phyloP scores from a whole-genome alignment of 2,888 invertebrate genomes.

The Gortyna flavago region DNA sequence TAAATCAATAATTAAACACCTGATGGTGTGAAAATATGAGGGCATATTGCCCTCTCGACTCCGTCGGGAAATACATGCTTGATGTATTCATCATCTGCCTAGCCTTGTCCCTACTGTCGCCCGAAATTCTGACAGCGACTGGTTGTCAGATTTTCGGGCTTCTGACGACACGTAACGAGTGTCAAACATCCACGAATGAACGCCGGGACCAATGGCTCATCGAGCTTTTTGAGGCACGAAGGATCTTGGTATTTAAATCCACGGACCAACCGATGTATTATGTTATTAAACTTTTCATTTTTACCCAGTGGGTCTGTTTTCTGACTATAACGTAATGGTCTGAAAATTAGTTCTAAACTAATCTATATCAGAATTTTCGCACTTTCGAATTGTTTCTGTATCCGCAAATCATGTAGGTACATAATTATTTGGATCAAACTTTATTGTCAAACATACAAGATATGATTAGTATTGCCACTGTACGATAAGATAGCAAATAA shows the following conservation, averaged over 20 bases:
- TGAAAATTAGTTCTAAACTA: background rate
- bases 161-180: no score
- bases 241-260: no score
- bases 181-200: no score
- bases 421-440: background rate
- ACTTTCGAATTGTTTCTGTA: constrained; percentile 5
- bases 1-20: background rate
- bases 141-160: no score
- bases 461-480: constrained; percentile 8
- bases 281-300: background rate
- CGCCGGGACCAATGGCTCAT: no score
- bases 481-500: constrained; percentile 30
- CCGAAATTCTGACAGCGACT: no score
- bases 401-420: background rate
- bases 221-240: no score
- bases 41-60: background rate
- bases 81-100: background rate
- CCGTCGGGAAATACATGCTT: background rate
- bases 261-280: background rate
- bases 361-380: background rate
- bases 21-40: background rate
- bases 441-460: constrained; percentile 5
- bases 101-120: no score
- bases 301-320: background rate
- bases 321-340: background rate